These are phyloP conservation scores for Nibea coibor DNA, from an alignment of 2,113 vertebrate genomes.

Conservation along the genomic window DNA sequence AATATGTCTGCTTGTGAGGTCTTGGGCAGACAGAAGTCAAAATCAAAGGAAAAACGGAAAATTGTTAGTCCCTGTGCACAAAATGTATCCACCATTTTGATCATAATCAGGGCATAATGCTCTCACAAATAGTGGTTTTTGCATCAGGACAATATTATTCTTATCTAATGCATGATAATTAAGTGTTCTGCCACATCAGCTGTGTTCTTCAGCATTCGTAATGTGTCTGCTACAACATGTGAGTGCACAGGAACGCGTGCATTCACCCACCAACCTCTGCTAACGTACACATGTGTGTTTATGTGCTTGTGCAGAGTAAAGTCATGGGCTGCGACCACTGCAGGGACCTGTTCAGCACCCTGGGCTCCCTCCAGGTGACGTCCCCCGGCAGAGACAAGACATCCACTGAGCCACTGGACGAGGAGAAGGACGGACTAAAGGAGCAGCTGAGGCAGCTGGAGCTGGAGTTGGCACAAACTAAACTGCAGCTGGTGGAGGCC, in stretches of 20 bases:
- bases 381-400: slow-evolving; percentile 79
- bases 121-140: too few relatives aligned
- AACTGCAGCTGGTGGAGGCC: slow-evolving; percentile 98
- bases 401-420: slow-evolving; percentile 84
- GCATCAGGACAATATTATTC: neutral
- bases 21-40: neutral
- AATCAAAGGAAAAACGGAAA: neutral
- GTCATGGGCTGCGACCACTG: slow-evolving; percentile 95
- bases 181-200: neutral
- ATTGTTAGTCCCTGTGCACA: neutral
- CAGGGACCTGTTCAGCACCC: slow-evolving; percentile 93
- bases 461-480: slow-evolving; percentile 98
- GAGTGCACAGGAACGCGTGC: neutral
- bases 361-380: slow-evolving; percentile 87
- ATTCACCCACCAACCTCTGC: neutral
- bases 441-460: slow-evolving; percentile 97
- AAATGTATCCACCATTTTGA: neutral
- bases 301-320: slow-evolving; percentile 85
- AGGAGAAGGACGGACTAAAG: slow-evolving; percentile 95
- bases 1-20: neutral
- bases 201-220: neutral
- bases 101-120: neutral
- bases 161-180: neutral
- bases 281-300: neutral
- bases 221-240: neutral